phyloP scores from a whole-genome alignment of 2,113 vertebrate genomes.

The Myiopsitta monachus region DNA sequence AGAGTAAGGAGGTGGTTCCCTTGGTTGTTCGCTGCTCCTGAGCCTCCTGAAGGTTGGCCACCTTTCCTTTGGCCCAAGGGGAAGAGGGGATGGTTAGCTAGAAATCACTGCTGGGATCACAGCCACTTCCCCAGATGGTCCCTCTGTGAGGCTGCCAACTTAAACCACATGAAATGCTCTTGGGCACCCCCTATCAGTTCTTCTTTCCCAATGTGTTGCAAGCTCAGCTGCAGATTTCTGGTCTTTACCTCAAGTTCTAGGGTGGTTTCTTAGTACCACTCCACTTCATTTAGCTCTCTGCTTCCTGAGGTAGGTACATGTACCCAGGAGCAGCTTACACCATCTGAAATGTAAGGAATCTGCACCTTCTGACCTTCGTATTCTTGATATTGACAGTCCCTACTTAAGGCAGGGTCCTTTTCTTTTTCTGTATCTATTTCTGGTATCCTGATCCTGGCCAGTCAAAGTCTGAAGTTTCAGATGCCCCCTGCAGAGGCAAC shows the following conservation, averaged over 20 bases:
- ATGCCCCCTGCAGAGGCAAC: conserved; percentile 28
- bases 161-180: neutral
- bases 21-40: neutral
- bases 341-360: neutral
- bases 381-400: neutral
- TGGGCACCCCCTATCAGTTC: neutral
- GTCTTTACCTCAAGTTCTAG: neutral
- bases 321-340: accelerated
- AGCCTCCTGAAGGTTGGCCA: neutral
- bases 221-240: neutral
- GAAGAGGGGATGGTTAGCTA: neutral
- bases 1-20: neutral
- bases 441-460: neutral
- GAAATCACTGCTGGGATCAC: neutral
- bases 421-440: conserved; percentile 20
- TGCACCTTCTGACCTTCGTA: neutral
- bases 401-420: neutral
- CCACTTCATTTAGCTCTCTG: neutral
- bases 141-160: neutral
- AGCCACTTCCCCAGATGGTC: neutral
- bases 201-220: neutral
- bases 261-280: neutral
- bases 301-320: neutral
- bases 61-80: neutral
- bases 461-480: conserved; percentile 4